Evolutionary conservation across 2,113 vertebrate species (phyloP), one percentile per base, ranked within the genome.

Genomic region (Sapayoa aenigma): DNA sequence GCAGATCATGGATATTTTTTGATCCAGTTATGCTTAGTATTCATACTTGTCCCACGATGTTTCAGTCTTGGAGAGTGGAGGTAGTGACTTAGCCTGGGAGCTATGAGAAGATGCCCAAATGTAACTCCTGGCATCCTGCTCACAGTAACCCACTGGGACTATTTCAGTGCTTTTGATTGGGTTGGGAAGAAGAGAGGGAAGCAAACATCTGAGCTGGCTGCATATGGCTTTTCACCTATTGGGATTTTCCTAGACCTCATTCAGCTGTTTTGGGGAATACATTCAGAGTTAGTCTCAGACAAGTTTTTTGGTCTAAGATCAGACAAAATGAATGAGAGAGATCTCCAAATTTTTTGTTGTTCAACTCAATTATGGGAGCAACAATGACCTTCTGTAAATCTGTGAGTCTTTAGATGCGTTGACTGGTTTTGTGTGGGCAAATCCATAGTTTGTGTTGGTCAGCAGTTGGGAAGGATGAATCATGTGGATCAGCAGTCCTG

Each of bases 1-100:
- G 12, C 13, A 58, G n/a, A 47, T 65, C 0, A 7, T 11, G 5
- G 19, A 3, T 25, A 2, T 1, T 62, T 77, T 71, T 46, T 20
- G 7, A 90, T 52, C 25, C 44, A 82, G 15, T 42, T 12, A 15
- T 49, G 13, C 19, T 84, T 71, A 9, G 14, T 21, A 33, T 17
- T 79, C 14, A 25, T 20, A 10, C 11, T 69, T 69, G 31, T 62
- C 14, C 6, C 31, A 25, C 3, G 12, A 30, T 11, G 28, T 77
- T 80, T 84, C 59, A 84, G 9, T 21, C 39, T 65, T 39, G 52
- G 53, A 30, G 47, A 42, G 31, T 19, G 18, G 22, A 78, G 12
- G 19, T 62, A 39, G 7, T 4, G 3, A 46, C 14, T 80, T 86
- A 72, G 31, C 42, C 30, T 82, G 53, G 55, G 60, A 94, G 52